These are phyloP conservation scores for Pinna nobilis DNA, from an alignment of 1,140 invertebrate genomes.

Conservation along the genomic window DNA sequence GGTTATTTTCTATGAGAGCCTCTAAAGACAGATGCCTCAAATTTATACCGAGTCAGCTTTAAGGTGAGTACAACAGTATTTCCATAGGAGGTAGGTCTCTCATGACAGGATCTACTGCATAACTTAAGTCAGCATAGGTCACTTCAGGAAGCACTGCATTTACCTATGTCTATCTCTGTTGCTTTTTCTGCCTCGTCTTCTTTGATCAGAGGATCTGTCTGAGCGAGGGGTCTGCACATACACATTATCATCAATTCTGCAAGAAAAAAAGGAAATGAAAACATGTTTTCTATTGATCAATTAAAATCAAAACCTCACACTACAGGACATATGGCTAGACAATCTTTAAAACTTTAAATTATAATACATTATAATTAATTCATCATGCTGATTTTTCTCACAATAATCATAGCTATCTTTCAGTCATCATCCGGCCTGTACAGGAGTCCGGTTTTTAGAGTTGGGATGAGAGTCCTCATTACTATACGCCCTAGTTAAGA, in stretches of 20 bases:
- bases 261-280: background rate
- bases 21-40: background rate
- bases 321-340: no score
- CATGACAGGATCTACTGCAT: no score
- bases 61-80: background rate
- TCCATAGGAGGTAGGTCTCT: background rate
- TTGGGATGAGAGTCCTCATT: no score
- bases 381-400: no score
- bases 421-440: no score
- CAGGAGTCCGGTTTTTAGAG: no score
- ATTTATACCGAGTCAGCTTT: background rate
- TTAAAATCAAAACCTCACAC: no score
- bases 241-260: constrained; percentile 38
- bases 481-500: background rate
- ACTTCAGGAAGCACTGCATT: background rate
- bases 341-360: no score
- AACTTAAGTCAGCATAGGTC: no score
- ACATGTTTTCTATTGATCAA: no score
- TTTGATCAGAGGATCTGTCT: constrained; percentile 24
- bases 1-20: background rate
- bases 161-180: constrained; percentile 9
- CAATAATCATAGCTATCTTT: no score
- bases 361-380: no score
- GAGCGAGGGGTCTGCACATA: constrained; percentile 25
- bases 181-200: background rate